A percentile compares a stretch with the other conserved stretches of the same genome.
These are phyloP conservation scores for Cyclopterus lumpus DNA, from an alignment of 2,797 vertebrate genomes.

Conservation along the genomic window DNA sequence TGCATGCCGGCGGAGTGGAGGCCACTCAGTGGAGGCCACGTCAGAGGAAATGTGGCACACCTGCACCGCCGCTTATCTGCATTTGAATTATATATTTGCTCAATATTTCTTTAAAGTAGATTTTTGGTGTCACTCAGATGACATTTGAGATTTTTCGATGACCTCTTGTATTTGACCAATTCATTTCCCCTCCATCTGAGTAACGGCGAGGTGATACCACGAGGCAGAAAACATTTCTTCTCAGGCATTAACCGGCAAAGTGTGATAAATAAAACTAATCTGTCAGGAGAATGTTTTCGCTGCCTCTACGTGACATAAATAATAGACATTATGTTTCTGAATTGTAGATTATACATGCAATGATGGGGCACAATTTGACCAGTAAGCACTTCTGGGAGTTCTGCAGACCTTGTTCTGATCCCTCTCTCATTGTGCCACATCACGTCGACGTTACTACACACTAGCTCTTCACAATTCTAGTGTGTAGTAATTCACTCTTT, in stretches of 20 bases:
- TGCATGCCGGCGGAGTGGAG: too few species aligned
- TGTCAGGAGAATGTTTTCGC: not conserved
- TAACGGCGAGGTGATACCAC: not conserved
- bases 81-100: not conserved
- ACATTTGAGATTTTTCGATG: not conserved
- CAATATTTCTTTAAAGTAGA: not conserved
- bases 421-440: not conserved
- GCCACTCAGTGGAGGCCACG: too few species aligned
- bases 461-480: too few species aligned
- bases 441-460: too few species aligned
- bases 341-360: slow-evolving; percentile 18
- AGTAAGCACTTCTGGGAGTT: slow-evolving; percentile 26
- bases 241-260: not conserved
- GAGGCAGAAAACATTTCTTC: slow-evolving; percentile 5
- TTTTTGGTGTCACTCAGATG: not conserved
- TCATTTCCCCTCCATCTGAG: slow-evolving; percentile 1
- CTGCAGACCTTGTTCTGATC: not conserved
- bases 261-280: slow-evolving; percentile 30
- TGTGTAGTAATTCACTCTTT: too few species aligned
- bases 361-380: slow-evolving; percentile 36
- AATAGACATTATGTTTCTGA: slow-evolving; percentile 29
- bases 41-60: too few species aligned
- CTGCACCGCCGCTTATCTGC: too few species aligned
- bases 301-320: slow-evolving; percentile 29
- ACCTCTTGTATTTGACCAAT: not conserved